Base-by-base conservation (phyloP, 2,797 vertebrate species). In the Xenentodon cancila region DNA sequence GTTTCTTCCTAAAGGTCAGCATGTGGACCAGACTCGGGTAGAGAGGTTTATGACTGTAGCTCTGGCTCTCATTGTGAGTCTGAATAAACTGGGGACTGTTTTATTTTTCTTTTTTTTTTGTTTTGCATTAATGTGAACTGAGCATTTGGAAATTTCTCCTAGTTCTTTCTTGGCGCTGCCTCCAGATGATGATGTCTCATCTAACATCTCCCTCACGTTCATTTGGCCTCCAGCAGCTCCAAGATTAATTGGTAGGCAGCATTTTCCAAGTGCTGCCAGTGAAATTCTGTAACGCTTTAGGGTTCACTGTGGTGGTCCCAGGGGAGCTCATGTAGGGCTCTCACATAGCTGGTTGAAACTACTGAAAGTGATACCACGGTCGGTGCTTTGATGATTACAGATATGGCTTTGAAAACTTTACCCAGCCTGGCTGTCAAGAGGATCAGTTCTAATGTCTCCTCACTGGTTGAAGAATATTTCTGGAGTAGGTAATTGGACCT, bases 291-390 rank as follows among this genome's bases (percentile, higher is more conserved):
- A 2, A 49, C 7, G 49, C 72, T 62, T 75, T 18, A 34, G 30
- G 32, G 43, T 20, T 52, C 32, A n/a, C 32, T 50, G 2, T 51
- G 49, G 49, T 15, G n/a, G 30, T 59, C 58, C 40, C 52, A 9
- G 53, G 69, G 51, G 57, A 65, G 50, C n/a, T 49, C 47, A 60
- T 61, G 51, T 47, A 53, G 30, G 48, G 40, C 43, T 46, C 56
- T 76, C 71, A 66, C 16, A 5, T 37, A 42, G 9, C 48, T 68
- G 57, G 73, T 79, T 30, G n/a, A 68, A 52, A 56, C 51, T 45
- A 45, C 56, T 58, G 53, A 67, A 84, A 75, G n/a, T 22, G 52
- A 82, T 56, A 48, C 20, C 44, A 32, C 53, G 73, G 51, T 83
- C 79, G 58, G 75, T 71, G 44, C 21, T 32, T 47, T 19, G 25